Evolutionary conservation across 2,113 vertebrate genomes (phyloP).

Genomic region (Heterochromis multidens): DNA sequence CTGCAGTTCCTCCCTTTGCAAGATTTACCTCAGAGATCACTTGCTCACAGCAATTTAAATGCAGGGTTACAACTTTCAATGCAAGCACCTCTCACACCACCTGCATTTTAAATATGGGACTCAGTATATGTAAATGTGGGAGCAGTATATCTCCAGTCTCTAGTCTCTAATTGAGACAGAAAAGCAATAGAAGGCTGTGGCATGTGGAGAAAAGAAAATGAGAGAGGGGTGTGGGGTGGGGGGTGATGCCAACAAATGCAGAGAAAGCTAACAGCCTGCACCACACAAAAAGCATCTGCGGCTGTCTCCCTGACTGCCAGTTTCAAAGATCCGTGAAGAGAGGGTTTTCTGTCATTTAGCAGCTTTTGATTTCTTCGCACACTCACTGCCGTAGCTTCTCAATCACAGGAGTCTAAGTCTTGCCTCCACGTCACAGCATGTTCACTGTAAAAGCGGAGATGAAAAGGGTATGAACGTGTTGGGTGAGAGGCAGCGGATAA

Average conservation of each 20-base stretch:
- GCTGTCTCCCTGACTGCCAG: neutral
- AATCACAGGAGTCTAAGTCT: neutral
- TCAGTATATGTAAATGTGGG: neutral
- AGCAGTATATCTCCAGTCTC: neutral
- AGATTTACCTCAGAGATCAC: constrained; percentile 10
- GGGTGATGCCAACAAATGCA: neutral
- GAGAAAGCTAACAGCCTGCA: neutral
- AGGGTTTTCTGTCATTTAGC: constrained; percentile 12
- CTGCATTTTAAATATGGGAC: constrained; percentile 35
- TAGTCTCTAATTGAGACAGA: constrained; percentile 4
- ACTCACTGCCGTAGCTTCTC: neutral
- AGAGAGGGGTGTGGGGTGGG: neutral
- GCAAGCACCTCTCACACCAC: constrained; percentile 20
- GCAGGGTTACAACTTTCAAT: neutral
- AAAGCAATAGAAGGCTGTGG: neutral
- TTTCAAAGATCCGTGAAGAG: neutral
- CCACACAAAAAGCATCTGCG: neutral
- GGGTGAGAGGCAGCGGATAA: constrained; percentile 22
- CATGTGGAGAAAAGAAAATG: constrained; percentile 4
- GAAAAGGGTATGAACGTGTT: neutral
- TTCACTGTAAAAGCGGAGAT: constrained; percentile 1
- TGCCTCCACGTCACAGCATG: neutral
- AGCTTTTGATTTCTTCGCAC: neutral
- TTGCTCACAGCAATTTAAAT: constrained; percentile 27
- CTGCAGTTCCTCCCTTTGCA: neutral